Evolutionary conservation across 2,113 vertebrate genomes (phyloP), one percentile per base, ranked within the genome.

Genomic region (Hyperoodon ampullatus): DNA sequence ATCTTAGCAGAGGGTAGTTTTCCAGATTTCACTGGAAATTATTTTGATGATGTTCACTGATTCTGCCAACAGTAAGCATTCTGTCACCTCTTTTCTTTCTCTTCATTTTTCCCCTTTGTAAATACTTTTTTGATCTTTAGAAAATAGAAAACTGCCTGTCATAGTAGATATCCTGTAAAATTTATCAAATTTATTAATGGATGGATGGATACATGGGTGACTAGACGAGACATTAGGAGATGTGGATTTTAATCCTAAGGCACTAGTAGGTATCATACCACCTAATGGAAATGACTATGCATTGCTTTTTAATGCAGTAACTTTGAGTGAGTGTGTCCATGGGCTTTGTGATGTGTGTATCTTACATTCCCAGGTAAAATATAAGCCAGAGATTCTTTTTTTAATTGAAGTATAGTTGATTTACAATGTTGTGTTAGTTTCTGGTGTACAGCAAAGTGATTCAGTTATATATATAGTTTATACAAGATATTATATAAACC

Each of bases 11-110:
- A 80, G 30, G 47, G 39, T 95, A 16, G 11, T 66, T 93, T 97
- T 96, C 85, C 88, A 96, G 81, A 94, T 90, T 92, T 94, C 61
- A 72, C 55, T 94, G 82, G 35, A 95, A 97, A 88, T 93, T 93
- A 94, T 82, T 85, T 93, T 89, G 91, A 74, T 77, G 39, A 66
- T 60, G 68, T 85, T 95, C 72, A 72, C 71, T 82, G 85, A 15
- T 85, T 75, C 77, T 96, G 77, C 65, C 80, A 92, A 66, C 85
- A 70, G 33, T 44, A 33, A 93, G 66, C n/a, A n/a, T 13, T 47
- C 26, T n/a, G 24, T 75, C 47, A 92, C 39, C 39, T 44, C 65
- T 85, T 88, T 92, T 81, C 6, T 93, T 90, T 95, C 47, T 66
- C 83, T 65, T 82, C 18, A 55, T 87, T 90, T 92, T 50, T 1